phyloP scores from a whole-genome alignment of 2,113 vertebrate species.

The Xenotilapia longispinis region DNA sequence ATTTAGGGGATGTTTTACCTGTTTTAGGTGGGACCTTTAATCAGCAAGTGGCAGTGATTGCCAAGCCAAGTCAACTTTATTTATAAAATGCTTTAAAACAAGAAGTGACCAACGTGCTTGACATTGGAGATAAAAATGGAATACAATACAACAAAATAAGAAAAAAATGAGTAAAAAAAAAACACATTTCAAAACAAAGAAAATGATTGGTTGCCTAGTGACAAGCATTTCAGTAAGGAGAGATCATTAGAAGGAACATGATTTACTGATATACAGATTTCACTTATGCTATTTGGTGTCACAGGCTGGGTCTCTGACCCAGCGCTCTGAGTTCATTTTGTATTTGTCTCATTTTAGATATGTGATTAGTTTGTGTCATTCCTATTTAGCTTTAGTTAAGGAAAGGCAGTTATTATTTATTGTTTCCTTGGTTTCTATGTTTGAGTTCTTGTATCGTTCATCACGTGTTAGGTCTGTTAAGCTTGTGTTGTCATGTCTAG shows the following conservation, averaged over 20 bases:
- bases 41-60: not conserved
- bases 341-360: too few relatives aligned
- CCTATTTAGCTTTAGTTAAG: too few relatives aligned
- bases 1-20: not conserved
- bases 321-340: too few relatives aligned
- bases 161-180: not conserved
- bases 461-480: too few relatives aligned
- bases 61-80: not conserved
- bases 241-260: not conserved
- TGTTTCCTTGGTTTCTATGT: too few relatives aligned
- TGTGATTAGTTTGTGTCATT: too few relatives aligned
- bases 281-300: not conserved
- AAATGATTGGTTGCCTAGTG: not conserved
- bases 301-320: too few relatives aligned
- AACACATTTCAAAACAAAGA: not conserved
- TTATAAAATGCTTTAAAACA: not conserved
- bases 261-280: not conserved
- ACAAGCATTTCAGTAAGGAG: not conserved
- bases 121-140: not conserved
- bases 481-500: too few relatives aligned
- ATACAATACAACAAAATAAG: not conserved
- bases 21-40: not conserved
- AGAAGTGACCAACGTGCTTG: not conserved
- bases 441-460: too few relatives aligned
- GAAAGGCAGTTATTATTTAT: too few relatives aligned